Base-by-base conservation (phyloP, 2,113 vertebrate genomes). In the Sprattus sprattus region DNA sequence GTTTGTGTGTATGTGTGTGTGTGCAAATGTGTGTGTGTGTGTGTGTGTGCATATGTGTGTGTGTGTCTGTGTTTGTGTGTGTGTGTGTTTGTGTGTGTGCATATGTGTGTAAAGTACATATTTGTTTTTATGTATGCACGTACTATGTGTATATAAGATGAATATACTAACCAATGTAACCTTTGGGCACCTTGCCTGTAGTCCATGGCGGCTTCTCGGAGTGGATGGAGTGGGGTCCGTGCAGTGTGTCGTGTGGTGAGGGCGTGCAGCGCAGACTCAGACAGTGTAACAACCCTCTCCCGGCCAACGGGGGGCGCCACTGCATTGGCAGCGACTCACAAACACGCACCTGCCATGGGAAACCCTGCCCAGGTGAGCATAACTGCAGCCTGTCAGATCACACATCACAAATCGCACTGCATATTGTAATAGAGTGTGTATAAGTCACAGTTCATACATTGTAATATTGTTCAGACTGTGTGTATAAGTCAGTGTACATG, bases 141-240 rank as follows among this genome's bases (percentile, higher is more conserved):
- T 49, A 49, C 47, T 11, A 11, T 49, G 47, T 49, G 0, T 11
- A 49, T 7, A 49, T 49, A 49, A 39, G 39, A 11, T 49, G 47
- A 10, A 49, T 9, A 49, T 11, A 39, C 18, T 1, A 44, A 39
- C 39, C 2, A 15, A 39, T 39, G 13, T 0, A 39, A 2, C 71
- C 28, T 39, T 28, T 39, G 10, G 28, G 2, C 28, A 2, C 64
- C 7, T 10, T 75, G 67, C 13, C 2, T 78, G 71, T 90, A 99
- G 98, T 99, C 52, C 97, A 99, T 0, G 98, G 98, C 0, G 96
- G 96, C 0, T 98, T 95, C 94, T 98, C 98, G 0, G 92, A 94
- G 15, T 99, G 98, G 98, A 94, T 96, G 15, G 92, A 95, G 2
- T 99, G 98, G 98, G 94, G 54, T 39, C 81, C 95, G 0, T 99